Conservation (phyloP, 2,888 invertebrate species). For the Philaethria dido region DNA sequence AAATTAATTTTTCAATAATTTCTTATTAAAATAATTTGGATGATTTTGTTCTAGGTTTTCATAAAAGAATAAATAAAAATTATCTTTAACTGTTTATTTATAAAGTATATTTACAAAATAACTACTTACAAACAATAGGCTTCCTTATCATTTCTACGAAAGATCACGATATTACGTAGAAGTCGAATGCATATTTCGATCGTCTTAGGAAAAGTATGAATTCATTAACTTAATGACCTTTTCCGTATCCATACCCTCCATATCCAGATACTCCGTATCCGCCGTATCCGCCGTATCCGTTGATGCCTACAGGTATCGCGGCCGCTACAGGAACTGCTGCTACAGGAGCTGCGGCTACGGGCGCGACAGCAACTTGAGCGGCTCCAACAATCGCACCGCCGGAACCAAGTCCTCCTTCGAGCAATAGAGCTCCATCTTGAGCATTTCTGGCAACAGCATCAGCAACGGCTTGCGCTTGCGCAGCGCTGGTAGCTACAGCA, state of each 20-base stretch:
- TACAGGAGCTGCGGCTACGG: constrained; percentile 35
- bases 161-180: constrained; percentile 17
- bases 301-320: constrained; percentile 4
- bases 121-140: constrained; percentile 25
- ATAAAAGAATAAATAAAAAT: background rate
- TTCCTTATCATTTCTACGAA: constrained; percentile 27
- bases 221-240: constrained; percentile 27
- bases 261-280: constrained; percentile 24
- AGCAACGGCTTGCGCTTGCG: constrained; percentile 69
- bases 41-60: background rate
- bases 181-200: constrained; percentile 26
- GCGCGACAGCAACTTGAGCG: constrained; percentile 45
- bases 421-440: constrained; percentile 63
- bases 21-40: too few relatives aligned
- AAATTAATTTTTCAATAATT: background rate
- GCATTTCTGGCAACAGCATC: constrained; percentile 68
- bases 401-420: constrained; percentile 50
- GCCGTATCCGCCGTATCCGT: constrained; percentile 22
- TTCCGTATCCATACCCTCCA: constrained; percentile 34
- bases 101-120: constrained; percentile 34
- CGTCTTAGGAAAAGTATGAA: constrained; percentile 10
- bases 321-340: constrained; percentile 33
- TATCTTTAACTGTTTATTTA: background rate
- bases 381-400: constrained; percentile 25
- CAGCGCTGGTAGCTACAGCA: constrained; percentile 64